These are phyloP conservation scores for Cephus spinipes DNA, from an alignment of 2,888 invertebrate genomes.

Conservation along the genomic window DNA sequence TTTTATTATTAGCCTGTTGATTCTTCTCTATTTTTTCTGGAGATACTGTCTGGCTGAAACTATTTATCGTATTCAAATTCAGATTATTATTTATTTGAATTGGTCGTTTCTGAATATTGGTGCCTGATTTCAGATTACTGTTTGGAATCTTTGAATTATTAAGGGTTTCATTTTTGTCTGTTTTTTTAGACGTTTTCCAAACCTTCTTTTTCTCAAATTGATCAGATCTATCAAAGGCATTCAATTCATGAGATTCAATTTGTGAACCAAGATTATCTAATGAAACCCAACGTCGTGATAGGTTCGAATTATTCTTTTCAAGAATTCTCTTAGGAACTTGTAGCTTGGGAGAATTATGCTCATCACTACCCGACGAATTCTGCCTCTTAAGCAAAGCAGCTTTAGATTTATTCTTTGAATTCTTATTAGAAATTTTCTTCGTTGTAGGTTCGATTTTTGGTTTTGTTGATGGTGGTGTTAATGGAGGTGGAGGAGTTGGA, in stretches of 20 bases:
- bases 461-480: conserved; percentile 53
- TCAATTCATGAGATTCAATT: conserved; percentile 51
- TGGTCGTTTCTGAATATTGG: conserved; percentile 53
- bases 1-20: conserved; percentile 68
- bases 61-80: conserved; percentile 55
- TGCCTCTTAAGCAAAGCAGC: conserved; percentile 67
- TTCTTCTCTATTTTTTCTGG: conserved; percentile 59
- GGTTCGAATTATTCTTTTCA: conserved; percentile 64
- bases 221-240: conserved; percentile 53
- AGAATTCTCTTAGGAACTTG: conserved; percentile 56
- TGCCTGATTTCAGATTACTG: conserved; percentile 44
- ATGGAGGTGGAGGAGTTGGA: conserved; percentile 61
- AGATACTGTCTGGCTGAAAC: conserved; percentile 51
- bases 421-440: conserved; percentile 64
- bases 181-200: conserved; percentile 46
- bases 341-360: conserved; percentile 63
- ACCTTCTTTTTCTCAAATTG: conserved; percentile 59
- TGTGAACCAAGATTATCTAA: conserved; percentile 60
- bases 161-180: conserved; percentile 62
- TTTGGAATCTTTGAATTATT: conserved; percentile 65
- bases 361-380: conserved; percentile 70
- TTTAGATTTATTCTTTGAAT: conserved; percentile 64
- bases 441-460: conserved; percentile 61
- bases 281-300: conserved; percentile 67
- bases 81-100: conserved; percentile 58